phyloP scores from a whole-genome alignment of 2,888 invertebrate species.

The Drosophila siamana region DNA sequence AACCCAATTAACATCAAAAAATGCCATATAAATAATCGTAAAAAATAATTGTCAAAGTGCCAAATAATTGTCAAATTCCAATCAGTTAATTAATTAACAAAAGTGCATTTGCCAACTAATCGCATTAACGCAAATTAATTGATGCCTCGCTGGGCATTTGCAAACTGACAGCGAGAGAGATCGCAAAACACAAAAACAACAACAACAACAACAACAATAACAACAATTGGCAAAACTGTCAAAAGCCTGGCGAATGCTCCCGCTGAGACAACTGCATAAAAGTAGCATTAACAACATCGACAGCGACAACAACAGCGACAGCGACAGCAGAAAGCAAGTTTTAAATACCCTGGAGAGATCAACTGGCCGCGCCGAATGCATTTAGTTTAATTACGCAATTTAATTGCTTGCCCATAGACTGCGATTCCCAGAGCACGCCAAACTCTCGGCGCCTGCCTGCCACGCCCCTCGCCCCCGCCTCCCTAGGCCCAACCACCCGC shows the following conservation, averaged over 20 bases:
- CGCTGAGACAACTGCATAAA: background rate
- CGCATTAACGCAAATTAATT: conserved; percentile 1
- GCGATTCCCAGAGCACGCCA: conserved; percentile 30
- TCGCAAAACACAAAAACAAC: background rate
- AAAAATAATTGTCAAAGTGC: background rate
- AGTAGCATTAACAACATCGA: background rate
- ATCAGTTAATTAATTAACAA: background rate
- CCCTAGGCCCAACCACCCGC: background rate
- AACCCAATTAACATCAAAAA: background rate
- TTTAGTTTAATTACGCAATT: conserved; percentile 60
- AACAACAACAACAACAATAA: background rate
- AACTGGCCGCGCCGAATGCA: conserved; percentile 28
- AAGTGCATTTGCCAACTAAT: background rate
- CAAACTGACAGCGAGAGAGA: background rate
- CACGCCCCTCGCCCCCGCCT: background rate
- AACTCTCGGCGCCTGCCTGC: background rate
- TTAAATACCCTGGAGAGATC: conserved; percentile 23
- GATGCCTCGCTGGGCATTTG: background rate
- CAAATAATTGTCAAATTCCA: conserved; percentile 1
- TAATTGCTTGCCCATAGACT: conserved; percentile 35
- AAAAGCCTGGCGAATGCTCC: background rate
- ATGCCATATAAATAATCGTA: background rate
- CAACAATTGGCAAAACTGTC: background rate
- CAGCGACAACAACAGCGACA: background rate
- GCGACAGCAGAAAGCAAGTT: conserved; percentile 8